A percentile compares a stretch with the other conserved stretches of the same genome.
phyloP scores from a whole-genome alignment of 2,888 invertebrate genomes.

The Microchrysa polita region DNA sequence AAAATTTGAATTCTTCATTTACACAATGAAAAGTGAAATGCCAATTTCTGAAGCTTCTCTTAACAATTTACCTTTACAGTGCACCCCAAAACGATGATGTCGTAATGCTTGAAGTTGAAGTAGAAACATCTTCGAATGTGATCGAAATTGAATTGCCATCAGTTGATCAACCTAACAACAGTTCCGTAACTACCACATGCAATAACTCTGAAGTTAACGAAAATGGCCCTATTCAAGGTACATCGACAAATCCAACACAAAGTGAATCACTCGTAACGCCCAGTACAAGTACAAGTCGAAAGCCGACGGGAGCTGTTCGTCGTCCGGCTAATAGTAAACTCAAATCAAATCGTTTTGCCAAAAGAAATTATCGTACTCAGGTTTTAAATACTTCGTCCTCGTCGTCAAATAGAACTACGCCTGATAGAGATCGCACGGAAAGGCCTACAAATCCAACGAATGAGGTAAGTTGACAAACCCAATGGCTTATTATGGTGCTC shows the following conservation, averaged over 20 bases:
- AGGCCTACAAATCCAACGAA: conserved; percentile 6
- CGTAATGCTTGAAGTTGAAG: conserved; percentile 7
- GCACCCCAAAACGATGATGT: conserved; percentile 1
- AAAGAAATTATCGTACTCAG: conserved; percentile 50
- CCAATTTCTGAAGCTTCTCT: too few species aligned
- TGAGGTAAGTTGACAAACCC: not conserved
- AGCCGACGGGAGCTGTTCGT: conserved; percentile 33
- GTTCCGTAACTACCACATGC: not conserved
- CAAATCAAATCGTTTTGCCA: conserved; percentile 32
- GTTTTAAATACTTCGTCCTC: conserved; percentile 50
- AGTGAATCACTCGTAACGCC: conserved; percentile 21
- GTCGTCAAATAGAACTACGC: not conserved
- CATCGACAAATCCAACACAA: not conserved
- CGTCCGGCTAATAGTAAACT: conserved; percentile 23
- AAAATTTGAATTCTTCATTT: too few species aligned
- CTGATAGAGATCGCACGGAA: conserved; percentile 9
- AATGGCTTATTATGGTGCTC: not conserved
- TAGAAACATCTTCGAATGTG: not conserved
- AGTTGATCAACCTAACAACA: not conserved
- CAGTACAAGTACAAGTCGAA: conserved; percentile 44
- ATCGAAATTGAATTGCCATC: conserved; percentile 13
- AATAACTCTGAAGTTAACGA: not conserved
- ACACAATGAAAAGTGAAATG: too few species aligned
- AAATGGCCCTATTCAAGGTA: conserved; percentile 34
- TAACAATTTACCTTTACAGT: too few species aligned